phyloP scores from a whole-genome alignment of 1,140 invertebrate genomes.

The Drosophila rufa region DNA sequence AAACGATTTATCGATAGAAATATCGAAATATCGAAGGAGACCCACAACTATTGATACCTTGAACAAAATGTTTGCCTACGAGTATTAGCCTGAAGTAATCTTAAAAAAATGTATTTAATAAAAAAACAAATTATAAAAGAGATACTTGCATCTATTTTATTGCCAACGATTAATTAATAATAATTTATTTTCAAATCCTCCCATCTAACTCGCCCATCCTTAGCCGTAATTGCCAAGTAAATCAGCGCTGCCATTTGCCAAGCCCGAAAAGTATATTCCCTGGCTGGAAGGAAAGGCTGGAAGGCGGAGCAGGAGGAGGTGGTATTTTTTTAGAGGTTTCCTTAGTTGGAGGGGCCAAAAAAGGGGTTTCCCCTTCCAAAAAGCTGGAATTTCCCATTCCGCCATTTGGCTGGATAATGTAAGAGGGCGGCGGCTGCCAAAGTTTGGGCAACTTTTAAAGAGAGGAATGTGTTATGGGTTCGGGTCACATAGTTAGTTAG shows the following conservation, averaged over 20 bases:
- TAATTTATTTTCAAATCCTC: no score
- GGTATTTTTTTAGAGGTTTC: background rate
- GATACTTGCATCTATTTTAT: no score
- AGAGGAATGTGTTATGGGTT: constrained; percentile 82
- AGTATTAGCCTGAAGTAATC: no score
- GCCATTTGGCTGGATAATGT: constrained; percentile 21
- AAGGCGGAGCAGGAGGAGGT: background rate
- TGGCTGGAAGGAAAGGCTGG: constrained; percentile 2
- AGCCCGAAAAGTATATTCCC: constrained; percentile 71
- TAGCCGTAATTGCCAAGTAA: constrained; percentile 79
- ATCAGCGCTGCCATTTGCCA: constrained; percentile 81
- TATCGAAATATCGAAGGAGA: background rate
- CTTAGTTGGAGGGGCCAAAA: background rate
- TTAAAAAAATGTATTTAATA: no score
- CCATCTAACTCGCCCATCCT: background rate
- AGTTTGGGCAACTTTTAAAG: constrained; percentile 76
- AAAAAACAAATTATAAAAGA: no score
- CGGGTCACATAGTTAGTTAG: constrained; percentile 79
- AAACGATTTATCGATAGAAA: background rate
- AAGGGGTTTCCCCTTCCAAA: constrained; percentile 6
- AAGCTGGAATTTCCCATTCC: background rate
- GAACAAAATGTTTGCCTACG: no score
- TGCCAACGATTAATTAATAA: no score
- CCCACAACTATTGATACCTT: no score
- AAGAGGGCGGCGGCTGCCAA: constrained; percentile 47